These are phyloP conservation scores for Arctia plantaginis DNA, from an alignment of 2,888 invertebrate species.

Conservation along the genomic window DNA sequence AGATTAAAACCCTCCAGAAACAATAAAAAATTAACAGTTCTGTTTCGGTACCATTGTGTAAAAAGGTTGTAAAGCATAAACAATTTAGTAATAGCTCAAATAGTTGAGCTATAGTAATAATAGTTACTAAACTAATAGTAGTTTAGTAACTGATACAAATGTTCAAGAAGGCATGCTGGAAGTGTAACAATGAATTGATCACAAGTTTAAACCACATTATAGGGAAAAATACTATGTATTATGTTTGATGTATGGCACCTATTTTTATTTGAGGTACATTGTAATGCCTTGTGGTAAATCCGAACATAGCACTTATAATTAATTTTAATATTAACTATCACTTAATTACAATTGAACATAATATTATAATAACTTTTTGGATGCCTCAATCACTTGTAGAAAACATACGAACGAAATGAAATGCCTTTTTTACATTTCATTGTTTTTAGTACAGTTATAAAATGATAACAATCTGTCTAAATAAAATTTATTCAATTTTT, in stretches of 20 bases:
- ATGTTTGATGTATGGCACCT: slow-evolving; percentile 43
- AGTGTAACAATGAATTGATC: background rate
- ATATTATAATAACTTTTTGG: slow-evolving; percentile 15
- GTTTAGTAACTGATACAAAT: background rate
- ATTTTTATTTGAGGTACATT: slow-evolving; percentile 34
- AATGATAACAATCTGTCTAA: too few relatives aligned
- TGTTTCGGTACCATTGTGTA: background rate
- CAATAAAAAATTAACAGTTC: background rate
- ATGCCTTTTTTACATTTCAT: background rate
- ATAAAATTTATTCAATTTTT: too few relatives aligned
- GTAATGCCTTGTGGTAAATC: slow-evolving; percentile 24
- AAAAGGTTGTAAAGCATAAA: background rate
- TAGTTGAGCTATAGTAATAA: too few relatives aligned
- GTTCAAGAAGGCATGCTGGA: background rate
- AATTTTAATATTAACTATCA: slow-evolving; percentile 11
- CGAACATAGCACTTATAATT: slow-evolving; percentile 3
- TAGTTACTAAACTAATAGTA: background rate
- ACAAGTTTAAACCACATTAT: background rate
- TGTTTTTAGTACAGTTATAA: too few relatives aligned
- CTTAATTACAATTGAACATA: slow-evolving; percentile 36
- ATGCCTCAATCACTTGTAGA: background rate
- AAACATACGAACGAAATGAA: background rate
- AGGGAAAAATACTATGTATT: slow-evolving; percentile 8
- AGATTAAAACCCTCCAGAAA: background rate
- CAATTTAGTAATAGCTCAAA: too few relatives aligned